A percentile compares a stretch with the other conserved stretches of the same genome.
Evolutionary conservation across 2,888 invertebrate species (phyloP).

Genomic region (Morpho helenor): DNA sequence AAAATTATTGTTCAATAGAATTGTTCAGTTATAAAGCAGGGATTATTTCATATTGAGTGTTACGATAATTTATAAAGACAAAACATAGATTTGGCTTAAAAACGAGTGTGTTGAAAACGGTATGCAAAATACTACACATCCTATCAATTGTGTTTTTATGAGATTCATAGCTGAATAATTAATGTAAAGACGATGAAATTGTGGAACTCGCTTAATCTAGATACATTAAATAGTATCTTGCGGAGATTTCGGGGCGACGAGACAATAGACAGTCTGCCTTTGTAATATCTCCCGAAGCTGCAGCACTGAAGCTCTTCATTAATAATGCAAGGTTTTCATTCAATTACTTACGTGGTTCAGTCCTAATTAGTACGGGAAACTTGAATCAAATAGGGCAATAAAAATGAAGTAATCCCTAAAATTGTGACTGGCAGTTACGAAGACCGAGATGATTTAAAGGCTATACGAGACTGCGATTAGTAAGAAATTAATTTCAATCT

Average conservation of each 20-base stretch:
- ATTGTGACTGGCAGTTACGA: too few species aligned
- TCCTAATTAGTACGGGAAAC: constrained; percentile 61
- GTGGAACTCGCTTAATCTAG: constrained; percentile 21
- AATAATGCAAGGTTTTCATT: constrained; percentile 74
- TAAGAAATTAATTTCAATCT: too few species aligned
- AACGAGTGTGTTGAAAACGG: too few species aligned
- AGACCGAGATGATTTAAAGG: too few species aligned
- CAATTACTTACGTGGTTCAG: constrained; percentile 63
- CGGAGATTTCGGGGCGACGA: constrained; percentile 23
- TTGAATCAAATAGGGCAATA: constrained; percentile 34
- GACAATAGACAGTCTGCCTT: constrained; percentile 26
- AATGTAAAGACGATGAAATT: constrained; percentile 12
- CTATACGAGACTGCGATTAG: too few species aligned
- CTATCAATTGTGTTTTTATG: constrained; percentile 6
- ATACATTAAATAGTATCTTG: constrained; percentile 26
- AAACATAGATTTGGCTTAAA: too few species aligned
- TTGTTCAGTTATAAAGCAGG: too few species aligned
- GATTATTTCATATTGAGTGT: too few species aligned
- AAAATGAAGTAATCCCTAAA: neutral
- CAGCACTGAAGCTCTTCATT: constrained; percentile 31
- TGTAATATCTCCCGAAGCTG: constrained; percentile 28
- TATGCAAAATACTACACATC: neutral
- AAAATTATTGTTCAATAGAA: too few species aligned
- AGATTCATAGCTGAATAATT: constrained; percentile 19
- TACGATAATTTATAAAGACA: too few species aligned